These are phyloP conservation scores for Meteorus sp. DNA, from an alignment of 1,140 invertebrate species.

Conservation along the genomic window DNA sequence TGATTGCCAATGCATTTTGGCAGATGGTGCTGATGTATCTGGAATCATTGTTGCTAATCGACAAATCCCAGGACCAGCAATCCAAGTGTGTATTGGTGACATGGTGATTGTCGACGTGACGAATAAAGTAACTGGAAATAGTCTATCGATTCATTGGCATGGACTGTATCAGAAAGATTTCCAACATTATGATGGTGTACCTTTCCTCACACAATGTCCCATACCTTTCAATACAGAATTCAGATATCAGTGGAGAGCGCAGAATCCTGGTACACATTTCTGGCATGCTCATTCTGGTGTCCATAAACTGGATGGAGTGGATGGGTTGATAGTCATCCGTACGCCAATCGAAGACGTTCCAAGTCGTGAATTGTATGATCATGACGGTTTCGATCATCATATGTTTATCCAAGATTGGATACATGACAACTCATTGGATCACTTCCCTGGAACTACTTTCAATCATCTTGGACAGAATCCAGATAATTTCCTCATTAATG, in stretches of 20 bases:
- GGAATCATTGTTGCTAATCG: constrained; percentile 75
- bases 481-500: constrained; percentile 26
- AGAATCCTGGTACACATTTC: constrained; percentile 83
- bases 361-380: constrained; percentile 76
- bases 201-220: constrained; percentile 88
- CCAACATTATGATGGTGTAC: constrained; percentile 89
- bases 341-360: constrained; percentile 73
- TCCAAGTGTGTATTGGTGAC: constrained; percentile 85
- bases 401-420: constrained; percentile 87
- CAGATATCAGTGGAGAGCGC: constrained; percentile 74
- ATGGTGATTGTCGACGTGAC: constrained; percentile 82
- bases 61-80: constrained; percentile 82
- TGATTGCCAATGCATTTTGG: constrained; percentile 79
- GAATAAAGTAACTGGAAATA: constrained; percentile 79
- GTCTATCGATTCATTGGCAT: constrained; percentile 87
- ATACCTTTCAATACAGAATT: constrained; percentile 83
- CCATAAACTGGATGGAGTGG: constrained; percentile 84
- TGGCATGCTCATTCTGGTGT: constrained; percentile 88
- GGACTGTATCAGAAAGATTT: constrained; percentile 78
- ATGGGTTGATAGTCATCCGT: constrained; percentile 82
- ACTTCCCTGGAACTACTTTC: constrained; percentile 68
- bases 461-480: constrained; percentile 52
- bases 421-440: constrained; percentile 74
- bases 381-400: constrained; percentile 78
- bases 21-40: constrained; percentile 78